phyloP scores from a whole-genome alignment of 2,888 invertebrate species.

The Tenthredo scrophulariae region DNA sequence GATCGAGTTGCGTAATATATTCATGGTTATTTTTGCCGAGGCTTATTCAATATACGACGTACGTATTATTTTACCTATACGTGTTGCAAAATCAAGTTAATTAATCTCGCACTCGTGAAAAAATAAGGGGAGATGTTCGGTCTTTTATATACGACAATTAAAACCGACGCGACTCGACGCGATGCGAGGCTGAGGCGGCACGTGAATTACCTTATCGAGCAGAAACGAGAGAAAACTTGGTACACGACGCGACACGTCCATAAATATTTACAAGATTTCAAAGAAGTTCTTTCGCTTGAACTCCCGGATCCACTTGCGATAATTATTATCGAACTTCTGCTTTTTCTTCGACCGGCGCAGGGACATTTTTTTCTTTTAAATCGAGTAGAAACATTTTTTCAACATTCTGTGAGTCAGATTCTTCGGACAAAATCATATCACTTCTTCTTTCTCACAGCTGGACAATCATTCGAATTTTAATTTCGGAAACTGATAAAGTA shows the following conservation, averaged over 20 bases:
- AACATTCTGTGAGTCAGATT: background rate
- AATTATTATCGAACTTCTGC: constrained; percentile 16
- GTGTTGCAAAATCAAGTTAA: constrained; percentile 37
- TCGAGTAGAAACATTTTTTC: background rate
- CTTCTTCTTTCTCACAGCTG: too few relatives aligned
- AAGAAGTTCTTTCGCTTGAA: constrained; percentile 5
- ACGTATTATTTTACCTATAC: background rate
- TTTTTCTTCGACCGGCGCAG: background rate
- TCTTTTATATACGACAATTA: constrained; percentile 50
- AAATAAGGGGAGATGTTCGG: constrained; percentile 19
- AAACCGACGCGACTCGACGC: constrained; percentile 15
- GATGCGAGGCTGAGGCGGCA: background rate
- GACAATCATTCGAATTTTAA: too few relatives aligned
- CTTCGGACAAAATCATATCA: background rate
- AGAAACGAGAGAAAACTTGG: constrained; percentile 43
- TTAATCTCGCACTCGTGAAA: background rate
- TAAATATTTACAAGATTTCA: constrained; percentile 37
- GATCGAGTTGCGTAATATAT: constrained; percentile 35
- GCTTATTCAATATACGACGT: background rate
- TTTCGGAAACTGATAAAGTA: background rate
- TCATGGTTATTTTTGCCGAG: background rate
- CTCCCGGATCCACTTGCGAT: constrained; percentile 5
- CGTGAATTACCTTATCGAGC: constrained; percentile 35
- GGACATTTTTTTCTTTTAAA: background rate
- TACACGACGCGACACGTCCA: constrained; percentile 51